These are phyloP conservation scores for Melanerpes formicivorus DNA, from an alignment of 2,113 vertebrate species.

Conservation along the genomic window DNA sequence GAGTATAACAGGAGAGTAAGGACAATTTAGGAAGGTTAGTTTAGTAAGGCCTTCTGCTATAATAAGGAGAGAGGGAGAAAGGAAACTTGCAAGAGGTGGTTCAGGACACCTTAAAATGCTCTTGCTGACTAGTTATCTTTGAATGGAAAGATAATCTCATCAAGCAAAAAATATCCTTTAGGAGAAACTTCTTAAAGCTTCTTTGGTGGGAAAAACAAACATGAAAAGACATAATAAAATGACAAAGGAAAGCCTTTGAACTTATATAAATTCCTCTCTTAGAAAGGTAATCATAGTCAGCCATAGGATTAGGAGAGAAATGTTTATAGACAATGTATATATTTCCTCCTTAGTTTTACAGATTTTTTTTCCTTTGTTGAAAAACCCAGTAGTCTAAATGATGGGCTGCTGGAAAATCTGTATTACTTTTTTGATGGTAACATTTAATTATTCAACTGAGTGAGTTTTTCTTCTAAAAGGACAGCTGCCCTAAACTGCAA, in stretches of 20 bases:
- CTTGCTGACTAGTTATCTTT: background rate
- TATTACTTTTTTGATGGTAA: background rate
- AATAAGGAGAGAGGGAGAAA: background rate
- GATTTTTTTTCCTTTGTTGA: background rate
- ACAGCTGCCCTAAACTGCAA: background rate
- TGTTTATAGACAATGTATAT: background rate
- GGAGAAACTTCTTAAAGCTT: background rate
- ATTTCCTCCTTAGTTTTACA: background rate
- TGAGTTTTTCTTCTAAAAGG: background rate
- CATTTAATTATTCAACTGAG: background rate
- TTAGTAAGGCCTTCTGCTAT: background rate
- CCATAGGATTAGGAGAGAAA: background rate
- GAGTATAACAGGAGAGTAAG: background rate
- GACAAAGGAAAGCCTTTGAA: background rate
- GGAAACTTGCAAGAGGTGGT: background rate
- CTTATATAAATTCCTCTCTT: background rate
- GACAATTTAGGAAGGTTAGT: background rate
- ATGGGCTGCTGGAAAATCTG: background rate
- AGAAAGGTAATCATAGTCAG: background rate
- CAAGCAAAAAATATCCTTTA: background rate
- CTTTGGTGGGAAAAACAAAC: background rate
- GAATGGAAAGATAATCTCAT: background rate
- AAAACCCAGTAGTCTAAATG: background rate
- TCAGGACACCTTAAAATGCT: background rate
- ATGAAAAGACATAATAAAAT: background rate